These are phyloP conservation scores for Microctonus aethiopoides DNA, from an alignment of 2,888 invertebrate species.

Conservation along the genomic window DNA sequence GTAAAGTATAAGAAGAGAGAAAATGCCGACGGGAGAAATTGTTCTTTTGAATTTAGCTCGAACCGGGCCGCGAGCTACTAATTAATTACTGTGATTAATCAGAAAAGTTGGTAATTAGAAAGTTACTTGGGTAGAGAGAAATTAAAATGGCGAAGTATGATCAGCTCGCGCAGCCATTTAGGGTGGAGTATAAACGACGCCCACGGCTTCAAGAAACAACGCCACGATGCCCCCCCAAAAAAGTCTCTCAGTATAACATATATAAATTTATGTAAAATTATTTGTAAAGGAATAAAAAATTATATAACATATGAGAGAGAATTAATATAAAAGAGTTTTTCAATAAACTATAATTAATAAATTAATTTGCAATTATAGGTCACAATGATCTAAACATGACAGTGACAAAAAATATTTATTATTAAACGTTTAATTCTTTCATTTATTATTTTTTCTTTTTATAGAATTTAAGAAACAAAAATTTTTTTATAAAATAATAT, in stretches of 20 bases:
- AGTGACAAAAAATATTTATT: neutral
- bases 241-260: neutral
- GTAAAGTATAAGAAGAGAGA: constrained; percentile 12
- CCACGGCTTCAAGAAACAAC: constrained; percentile 37
- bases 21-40: constrained; percentile 34
- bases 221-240: neutral
- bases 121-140: constrained; percentile 68
- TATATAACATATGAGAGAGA: constrained; percentile 46
- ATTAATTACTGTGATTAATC: constrained; percentile 74
- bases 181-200: constrained; percentile 36
- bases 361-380: constrained; percentile 60
- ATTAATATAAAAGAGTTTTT: constrained; percentile 55
- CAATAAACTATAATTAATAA: constrained; percentile 67
- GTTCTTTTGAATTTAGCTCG: constrained; percentile 30
- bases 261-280: too few species aligned
- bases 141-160: constrained; percentile 68
- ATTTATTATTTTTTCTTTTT: neutral
- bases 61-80: constrained; percentile 62
- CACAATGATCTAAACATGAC: neutral
- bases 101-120: constrained; percentile 73
- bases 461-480: too few species aligned
- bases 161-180: constrained; percentile 43
- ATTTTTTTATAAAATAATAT: neutral
- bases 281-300: constrained; percentile 41
- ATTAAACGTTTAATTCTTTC: neutral